Conservation (phyloP, 2,888 invertebrate species). For the Torymus tubicola region DNA sequence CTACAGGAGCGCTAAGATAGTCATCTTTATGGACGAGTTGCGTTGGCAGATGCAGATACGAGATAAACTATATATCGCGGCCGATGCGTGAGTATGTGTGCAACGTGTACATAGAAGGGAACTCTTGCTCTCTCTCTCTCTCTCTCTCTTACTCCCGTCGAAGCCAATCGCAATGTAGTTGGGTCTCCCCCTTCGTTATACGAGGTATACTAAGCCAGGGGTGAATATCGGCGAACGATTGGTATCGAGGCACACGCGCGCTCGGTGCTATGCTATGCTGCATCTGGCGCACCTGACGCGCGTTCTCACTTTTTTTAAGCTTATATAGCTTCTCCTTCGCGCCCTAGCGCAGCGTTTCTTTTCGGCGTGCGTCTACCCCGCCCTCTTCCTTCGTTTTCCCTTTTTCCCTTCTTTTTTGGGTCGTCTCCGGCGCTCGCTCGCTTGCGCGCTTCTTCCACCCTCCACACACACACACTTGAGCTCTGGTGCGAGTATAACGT, state of each 20-base stretch:
- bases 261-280: conserved; percentile 71
- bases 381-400: conserved; percentile 57
- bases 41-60: conserved; percentile 58
- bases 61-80: conserved; percentile 49
- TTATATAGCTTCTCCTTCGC: conserved; percentile 42
- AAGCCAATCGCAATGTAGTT: too few species aligned
- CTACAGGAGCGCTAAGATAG: conserved; percentile 51
- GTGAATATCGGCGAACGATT: conserved; percentile 72
- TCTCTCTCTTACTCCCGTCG: too few species aligned
- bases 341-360: conserved; percentile 8
- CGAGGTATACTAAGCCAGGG: conserved; percentile 53
- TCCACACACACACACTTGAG: background rate
- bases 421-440: conserved; percentile 36
- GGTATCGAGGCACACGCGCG: conserved; percentile 68
- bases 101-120: too few species aligned
- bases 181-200: too few species aligned
- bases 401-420: conserved; percentile 56
- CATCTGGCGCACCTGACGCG: conserved; percentile 70
- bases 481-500: conserved; percentile 66
- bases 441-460: conserved; percentile 59
- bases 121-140: too few species aligned
- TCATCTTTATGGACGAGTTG: conserved; percentile 57
- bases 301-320: conserved; percentile 64
- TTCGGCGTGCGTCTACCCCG: conserved; percentile 44
- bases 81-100: conserved; percentile 8